Conservation (phyloP, 2,113 vertebrate species). For the Xiphophorus hellerii region DNA sequence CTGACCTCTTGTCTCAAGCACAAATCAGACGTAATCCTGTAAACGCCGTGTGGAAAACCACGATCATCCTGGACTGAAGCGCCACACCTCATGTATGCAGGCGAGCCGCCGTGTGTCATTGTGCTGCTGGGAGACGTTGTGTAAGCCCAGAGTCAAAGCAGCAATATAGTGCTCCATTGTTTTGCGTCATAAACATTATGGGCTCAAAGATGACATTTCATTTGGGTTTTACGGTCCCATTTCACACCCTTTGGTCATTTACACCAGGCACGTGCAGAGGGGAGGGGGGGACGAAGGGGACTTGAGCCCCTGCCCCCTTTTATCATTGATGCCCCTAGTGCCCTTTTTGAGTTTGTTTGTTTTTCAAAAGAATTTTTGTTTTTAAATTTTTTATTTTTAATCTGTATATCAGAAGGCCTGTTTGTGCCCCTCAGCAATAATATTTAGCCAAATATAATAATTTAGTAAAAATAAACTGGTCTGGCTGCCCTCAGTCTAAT, state of each 20-base stretch:
- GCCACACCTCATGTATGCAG: slow-evolving; percentile 49
- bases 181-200: slow-evolving; percentile 43
- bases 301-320: no score
- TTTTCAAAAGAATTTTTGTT: no score
- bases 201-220: slow-evolving; percentile 42
- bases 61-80: slow-evolving; percentile 43
- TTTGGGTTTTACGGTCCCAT: slow-evolving; percentile 32
- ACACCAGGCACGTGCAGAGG: no score
- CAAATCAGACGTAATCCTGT: slow-evolving; percentile 53
- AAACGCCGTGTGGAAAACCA: slow-evolving; percentile 56
- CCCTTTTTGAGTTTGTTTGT: no score
- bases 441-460: no score
- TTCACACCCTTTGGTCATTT: not conserved
- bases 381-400: no score
- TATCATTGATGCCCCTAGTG: no score
- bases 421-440: no score
- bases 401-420: no score
- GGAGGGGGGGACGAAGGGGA: no score
- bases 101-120: slow-evolving; percentile 44
- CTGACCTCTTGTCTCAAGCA: slow-evolving; percentile 36
- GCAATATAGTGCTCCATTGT: slow-evolving; percentile 8
- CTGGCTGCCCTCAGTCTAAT: no score
- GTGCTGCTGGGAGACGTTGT: slow-evolving; percentile 24
- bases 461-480: no score
- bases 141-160: slow-evolving; percentile 37